phyloP scores from a whole-genome alignment of 2,888 invertebrate species.

The Pristionchus maxplancki region DNA sequence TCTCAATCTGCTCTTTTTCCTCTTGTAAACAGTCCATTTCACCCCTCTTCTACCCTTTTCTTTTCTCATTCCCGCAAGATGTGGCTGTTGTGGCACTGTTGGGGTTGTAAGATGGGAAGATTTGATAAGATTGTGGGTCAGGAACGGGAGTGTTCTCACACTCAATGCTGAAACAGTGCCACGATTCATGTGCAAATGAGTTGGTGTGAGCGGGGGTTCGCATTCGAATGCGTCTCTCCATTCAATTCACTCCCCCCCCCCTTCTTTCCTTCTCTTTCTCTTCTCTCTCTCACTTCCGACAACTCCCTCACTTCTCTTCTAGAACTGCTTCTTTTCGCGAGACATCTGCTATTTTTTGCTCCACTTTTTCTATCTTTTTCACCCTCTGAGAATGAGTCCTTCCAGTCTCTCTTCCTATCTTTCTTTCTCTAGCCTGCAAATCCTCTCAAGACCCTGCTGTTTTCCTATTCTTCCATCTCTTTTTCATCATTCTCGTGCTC shows the following conservation, averaged over 20 bases:
- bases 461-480: constrained; percentile 9
- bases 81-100: constrained; percentile 1
- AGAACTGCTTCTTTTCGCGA: constrained; percentile 1
- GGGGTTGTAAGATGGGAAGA: not conserved
- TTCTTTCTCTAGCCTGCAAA: not conserved
- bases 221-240: not conserved
- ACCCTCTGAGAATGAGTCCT: not conserved
- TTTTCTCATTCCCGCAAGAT: constrained; percentile 13
- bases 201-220: not conserved
- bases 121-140: not conserved
- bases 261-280: not conserved
- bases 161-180: not conserved
- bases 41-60: not conserved
- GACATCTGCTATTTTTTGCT: constrained; percentile 22
- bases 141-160: not conserved
- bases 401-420: not conserved
- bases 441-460: constrained; percentile 10
- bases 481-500: constrained; percentile 1
- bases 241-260: not conserved
- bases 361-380: constrained; percentile 18
- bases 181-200: constrained; percentile 23
- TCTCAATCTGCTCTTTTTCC: not conserved
- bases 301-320: constrained; percentile 28
- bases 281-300: constrained; percentile 26
- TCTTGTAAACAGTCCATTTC: constrained; percentile 31